Base-by-base conservation (phyloP, 2,797 vertebrate genomes). In the Pseudocheirus occidentalis region DNA sequence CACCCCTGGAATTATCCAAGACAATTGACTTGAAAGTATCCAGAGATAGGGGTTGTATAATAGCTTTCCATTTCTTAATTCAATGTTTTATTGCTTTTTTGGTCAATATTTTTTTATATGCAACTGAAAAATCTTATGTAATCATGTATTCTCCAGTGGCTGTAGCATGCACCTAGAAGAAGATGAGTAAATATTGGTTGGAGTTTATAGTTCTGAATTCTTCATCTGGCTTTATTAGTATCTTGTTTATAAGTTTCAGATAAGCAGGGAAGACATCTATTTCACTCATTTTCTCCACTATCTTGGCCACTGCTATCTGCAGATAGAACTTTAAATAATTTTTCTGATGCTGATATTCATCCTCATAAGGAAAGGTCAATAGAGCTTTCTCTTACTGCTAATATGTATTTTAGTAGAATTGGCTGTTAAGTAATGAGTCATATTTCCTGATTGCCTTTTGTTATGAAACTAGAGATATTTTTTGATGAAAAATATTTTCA, bases 71-170 rank as follows among this genome's bases (percentile, higher is more conserved):
- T 24, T 10, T 2, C 21, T 1, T 6, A 11, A 92, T 21, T n/a
- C 50, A 12, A 29, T 13, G 10, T 52, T 62, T n/a, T 52, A 1
- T 87, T 89, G 46, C 73, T 92, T 46, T 21, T 5, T 55, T 27
- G 81, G n/a, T 55, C 7, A 53, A 3, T n/a, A 10, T 10, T 92
- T n/a, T 91, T 46, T 91, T 55, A 57, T 59, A 92, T 46, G 9
- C 40, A 81, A 81, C 40, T 81, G 40, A 73, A 97, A 96, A 94
- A 31, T 27, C 34, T 90, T 57, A 89, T 81, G 27, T 90, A 94
- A 90, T 58, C 29, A 56, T 27, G 11, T 66, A 12, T n/a, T 40
- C n/a, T 31, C 9, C 40, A 81, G 66, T 46, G 18, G 0, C 21
- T 81, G 6, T 5, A 31, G 5, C 18, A 81, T 40, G 0, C 3